Evolutionary conservation across 2,797 vertebrate species (phyloP).

Genomic region (Parauchenoglanis ngamensis): DNA sequence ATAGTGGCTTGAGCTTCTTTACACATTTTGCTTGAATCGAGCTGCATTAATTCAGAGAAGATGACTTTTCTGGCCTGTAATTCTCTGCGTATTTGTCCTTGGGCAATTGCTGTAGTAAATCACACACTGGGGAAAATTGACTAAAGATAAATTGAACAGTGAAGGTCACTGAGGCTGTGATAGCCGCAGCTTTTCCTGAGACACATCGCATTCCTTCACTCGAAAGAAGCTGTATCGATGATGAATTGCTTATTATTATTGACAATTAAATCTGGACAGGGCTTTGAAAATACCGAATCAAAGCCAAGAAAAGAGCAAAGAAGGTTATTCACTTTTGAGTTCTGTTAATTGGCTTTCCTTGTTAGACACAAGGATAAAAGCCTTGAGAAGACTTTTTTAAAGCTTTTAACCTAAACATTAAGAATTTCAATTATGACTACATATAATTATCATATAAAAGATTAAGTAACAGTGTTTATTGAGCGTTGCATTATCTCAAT

Average conservation of each 20-base stretch:
- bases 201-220: background rate
- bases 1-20: background rate
- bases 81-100: constrained; percentile 23
- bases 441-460: background rate
- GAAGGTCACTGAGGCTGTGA: constrained; percentile 33
- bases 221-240: constrained; percentile 12
- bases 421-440: background rate
- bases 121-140: constrained; percentile 34
- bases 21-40: background rate
- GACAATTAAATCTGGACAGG: constrained; percentile 25
- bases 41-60: constrained; percentile 15
- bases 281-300: constrained; percentile 10
- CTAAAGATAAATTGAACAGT: constrained; percentile 39
- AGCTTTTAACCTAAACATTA: background rate
- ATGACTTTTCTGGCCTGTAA: constrained; percentile 31
- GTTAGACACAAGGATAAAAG: background rate
- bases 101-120: constrained; percentile 40
- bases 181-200: background rate
- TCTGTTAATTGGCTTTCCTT: too few species aligned
- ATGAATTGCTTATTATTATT: constrained; percentile 37
- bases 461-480: background rate
- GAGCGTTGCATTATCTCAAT: background rate
- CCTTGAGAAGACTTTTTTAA: background rate
- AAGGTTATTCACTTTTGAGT: background rate
- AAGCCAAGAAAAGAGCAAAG: constrained; percentile 19